Evolutionary conservation across 2,113 vertebrate genomes (phyloP).

Genomic region (Neolamprologus cancellatus): DNA sequence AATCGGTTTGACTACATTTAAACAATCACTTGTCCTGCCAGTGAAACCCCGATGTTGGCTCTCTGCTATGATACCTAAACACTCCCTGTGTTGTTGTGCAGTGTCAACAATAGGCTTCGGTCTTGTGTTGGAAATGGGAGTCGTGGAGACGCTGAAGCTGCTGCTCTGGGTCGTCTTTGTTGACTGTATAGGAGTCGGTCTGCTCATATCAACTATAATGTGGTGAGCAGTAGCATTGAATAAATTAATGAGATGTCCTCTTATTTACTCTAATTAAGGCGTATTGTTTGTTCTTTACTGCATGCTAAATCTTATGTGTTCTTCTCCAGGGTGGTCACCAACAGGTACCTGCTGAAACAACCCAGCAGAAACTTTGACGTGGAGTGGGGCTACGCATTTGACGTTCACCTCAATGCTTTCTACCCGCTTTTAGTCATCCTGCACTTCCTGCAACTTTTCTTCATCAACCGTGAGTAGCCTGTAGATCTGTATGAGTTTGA

Average conservation of each 20-base stretch:
- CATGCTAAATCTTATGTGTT: not conserved
- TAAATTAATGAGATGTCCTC: not conserved
- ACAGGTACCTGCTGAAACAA: constrained; percentile 90
- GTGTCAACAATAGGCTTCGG: constrained; percentile 94
- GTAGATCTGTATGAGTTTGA: not conserved
- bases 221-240: constrained; percentile 75
- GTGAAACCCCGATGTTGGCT: fast-evolving
- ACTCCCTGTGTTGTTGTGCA: constrained; percentile 40
- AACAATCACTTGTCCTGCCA: not conserved
- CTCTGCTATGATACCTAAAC: not conserved
- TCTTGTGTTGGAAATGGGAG: constrained; percentile 89
- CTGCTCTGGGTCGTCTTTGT: constrained; percentile 97
- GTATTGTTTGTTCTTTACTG: not conserved
- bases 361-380: constrained; percentile 86
- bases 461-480: constrained; percentile 90
- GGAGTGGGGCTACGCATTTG: constrained; percentile 98
- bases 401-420: constrained; percentile 96
- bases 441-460: constrained; percentile 96
- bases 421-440: constrained; percentile 93
- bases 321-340: constrained; percentile 81
- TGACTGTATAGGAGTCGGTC: constrained; percentile 92
- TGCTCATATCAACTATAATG: constrained; percentile 94
- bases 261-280: not conserved
- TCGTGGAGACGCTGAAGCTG: constrained; percentile 89
- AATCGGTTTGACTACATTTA: not conserved